Conservation (phyloP, 1,140 invertebrate species). For the Orius insidiosus region DNA sequence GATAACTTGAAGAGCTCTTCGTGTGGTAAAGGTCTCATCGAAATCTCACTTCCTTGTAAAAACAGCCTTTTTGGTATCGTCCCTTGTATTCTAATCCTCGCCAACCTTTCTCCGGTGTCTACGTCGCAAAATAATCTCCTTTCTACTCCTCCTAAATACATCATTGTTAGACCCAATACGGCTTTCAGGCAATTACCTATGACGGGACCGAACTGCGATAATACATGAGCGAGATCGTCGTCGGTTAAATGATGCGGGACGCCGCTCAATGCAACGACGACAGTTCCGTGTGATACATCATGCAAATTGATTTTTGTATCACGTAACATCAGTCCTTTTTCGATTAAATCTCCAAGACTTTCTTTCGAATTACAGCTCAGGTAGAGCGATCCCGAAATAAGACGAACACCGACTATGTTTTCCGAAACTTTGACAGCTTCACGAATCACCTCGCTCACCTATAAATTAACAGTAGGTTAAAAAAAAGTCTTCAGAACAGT, state of each 20-base stretch:
- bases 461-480: too few relatives aligned
- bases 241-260: constrained; percentile 11
- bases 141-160: constrained; percentile 24
- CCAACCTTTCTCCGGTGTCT: constrained; percentile 28
- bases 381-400: constrained; percentile 7
- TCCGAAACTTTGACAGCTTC: not conserved
- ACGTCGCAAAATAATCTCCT: constrained; percentile 27
- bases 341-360: not conserved
- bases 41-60: constrained; percentile 12
- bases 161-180: too few relatives aligned
- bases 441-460: constrained; percentile 14
- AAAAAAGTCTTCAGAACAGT: too few relatives aligned
- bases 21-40: constrained; percentile 7
- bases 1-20: constrained; percentile 13
- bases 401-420: constrained; percentile 8
- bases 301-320: not conserved
- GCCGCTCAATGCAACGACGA: constrained; percentile 13
- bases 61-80: constrained; percentile 13
- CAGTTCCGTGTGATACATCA: constrained; percentile 13
- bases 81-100: constrained; percentile 21
- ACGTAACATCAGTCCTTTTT: not conserved
- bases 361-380: not conserved
- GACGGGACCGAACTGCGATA: constrained; percentile 13
- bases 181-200: too few relatives aligned
- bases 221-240: constrained; percentile 1